phyloP scores from a whole-genome alignment of 2,113 vertebrate species.

The Actenoides hombroni region DNA sequence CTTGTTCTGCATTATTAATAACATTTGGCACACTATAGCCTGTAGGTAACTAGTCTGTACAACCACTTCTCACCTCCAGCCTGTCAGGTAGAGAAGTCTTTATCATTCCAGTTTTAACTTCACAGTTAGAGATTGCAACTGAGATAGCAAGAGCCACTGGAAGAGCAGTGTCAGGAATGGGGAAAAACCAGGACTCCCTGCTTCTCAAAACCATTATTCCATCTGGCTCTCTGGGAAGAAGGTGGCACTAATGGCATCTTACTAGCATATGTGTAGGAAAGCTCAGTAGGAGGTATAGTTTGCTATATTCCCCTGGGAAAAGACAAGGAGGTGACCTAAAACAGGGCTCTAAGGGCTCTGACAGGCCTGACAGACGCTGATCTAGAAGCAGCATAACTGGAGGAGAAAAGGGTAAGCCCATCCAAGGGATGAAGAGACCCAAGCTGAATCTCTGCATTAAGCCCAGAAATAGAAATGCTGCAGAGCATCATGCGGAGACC shows the following conservation, averaged over 20 bases:
- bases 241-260: not conserved
- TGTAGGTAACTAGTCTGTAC: slow-evolving; percentile 21
- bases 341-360: not conserved
- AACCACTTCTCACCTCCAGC: not conserved
- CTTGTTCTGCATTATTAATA: slow-evolving; percentile 48
- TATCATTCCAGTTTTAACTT: not conserved
- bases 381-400: not conserved
- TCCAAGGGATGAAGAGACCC: not conserved
- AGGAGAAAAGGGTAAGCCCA: not conserved
- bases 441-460: not conserved
- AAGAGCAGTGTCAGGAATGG: not conserved
- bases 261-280: not conserved
- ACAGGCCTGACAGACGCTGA: not conserved
- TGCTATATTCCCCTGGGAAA: not conserved
- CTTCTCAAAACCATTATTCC: not conserved
- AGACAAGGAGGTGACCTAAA: not conserved
- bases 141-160: not conserved
- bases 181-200: not conserved
- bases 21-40: not conserved
- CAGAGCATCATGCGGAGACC: not conserved
- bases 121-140: not conserved
- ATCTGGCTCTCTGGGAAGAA: not conserved
- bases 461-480: not conserved
- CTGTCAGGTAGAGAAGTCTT: not conserved
- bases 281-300: not conserved